Conservation (phyloP, 2,888 invertebrate species). For the Plagodis dolabraria region DNA sequence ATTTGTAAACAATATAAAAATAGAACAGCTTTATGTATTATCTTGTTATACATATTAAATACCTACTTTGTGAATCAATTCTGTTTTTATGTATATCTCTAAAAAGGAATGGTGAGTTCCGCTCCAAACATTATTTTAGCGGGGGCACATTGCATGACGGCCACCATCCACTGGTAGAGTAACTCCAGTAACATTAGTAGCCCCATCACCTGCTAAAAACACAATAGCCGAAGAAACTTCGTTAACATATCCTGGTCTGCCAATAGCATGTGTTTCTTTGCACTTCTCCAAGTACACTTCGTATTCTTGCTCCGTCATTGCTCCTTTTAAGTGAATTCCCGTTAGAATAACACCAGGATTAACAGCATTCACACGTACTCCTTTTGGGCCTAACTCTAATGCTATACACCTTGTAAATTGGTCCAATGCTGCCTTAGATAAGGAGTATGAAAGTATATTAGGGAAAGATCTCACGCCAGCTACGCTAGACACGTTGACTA, state of each 20-base stretch:
- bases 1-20: too few species aligned
- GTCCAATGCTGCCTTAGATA: conserved; percentile 95
- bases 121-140: conserved; percentile 69
- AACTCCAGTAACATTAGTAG: conserved; percentile 93
- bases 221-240: conserved; percentile 95
- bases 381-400: conserved; percentile 89
- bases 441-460: conserved; percentile 91
- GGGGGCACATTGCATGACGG: conserved; percentile 92
- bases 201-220: conserved; percentile 93
- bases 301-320: conserved; percentile 91
- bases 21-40: too few species aligned
- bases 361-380: conserved; percentile 93
- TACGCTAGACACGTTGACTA: conserved; percentile 96
- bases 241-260: conserved; percentile 89
- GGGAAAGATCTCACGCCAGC: conserved; percentile 93
- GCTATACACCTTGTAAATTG: conserved; percentile 95
- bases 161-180: conserved; percentile 95
- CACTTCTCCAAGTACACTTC: conserved; percentile 91
- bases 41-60: too few species aligned
- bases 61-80: background rate
- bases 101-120: background rate
- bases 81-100: background rate
- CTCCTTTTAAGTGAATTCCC: conserved; percentile 83
- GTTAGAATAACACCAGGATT: conserved; percentile 95
- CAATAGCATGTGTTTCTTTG: conserved; percentile 94